Base-by-base conservation (phyloP, 2,888 invertebrate genomes). In the Rhingia campestris region DNA sequence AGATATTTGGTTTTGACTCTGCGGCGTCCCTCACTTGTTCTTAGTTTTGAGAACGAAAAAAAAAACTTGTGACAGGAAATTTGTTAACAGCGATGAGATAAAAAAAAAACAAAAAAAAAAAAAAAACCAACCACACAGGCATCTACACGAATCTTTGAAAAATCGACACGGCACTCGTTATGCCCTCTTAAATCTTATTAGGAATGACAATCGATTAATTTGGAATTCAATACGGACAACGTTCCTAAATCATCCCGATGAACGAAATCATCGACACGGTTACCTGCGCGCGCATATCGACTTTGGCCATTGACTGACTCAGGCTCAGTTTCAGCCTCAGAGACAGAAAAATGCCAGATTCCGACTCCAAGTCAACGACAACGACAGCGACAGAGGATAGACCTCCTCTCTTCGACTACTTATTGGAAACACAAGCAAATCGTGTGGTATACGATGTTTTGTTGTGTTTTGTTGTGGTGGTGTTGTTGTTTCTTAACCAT, bases 181-280 rank as follows among this genome's bases (percentile, higher is more conserved):
- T 88, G 88, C 87, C 86, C 86, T 87, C 87, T 81, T 88, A 88
- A 89, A 89, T 89, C 88, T 88, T 88, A 88, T 89, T 88, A 88
- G 87, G 87, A 88, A 89, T 88, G 89, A 88, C 88, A 89, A 89
- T 89, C 89, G 88, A 90, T 90, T 89, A 88, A 90, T 90, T 89
- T 88, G 81, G 87, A 87, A 89, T 89, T 89, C 88, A 88, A 86
- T 87, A 84, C 86, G 81, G 86, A 87, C 86, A 82, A 76, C 72
- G 63, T 81, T 85, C 75, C 47, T 85, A 81, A 85, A 76, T 85
- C 81, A 85, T 81, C 45, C 61, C 37, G 66, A 54, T 67, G 76
- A 64, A 75, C 69, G 64, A 59, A 81, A 64, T 81, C 75, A 75
- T 58, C 54, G 58, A 37, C 37, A 12, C 41, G 64, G 51, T 54